A percentile compares a stretch with the other conserved stretches of the same genome.
phyloP scores from a whole-genome alignment of 2,888 invertebrate species.

The Leptothorax acervorum region DNA sequence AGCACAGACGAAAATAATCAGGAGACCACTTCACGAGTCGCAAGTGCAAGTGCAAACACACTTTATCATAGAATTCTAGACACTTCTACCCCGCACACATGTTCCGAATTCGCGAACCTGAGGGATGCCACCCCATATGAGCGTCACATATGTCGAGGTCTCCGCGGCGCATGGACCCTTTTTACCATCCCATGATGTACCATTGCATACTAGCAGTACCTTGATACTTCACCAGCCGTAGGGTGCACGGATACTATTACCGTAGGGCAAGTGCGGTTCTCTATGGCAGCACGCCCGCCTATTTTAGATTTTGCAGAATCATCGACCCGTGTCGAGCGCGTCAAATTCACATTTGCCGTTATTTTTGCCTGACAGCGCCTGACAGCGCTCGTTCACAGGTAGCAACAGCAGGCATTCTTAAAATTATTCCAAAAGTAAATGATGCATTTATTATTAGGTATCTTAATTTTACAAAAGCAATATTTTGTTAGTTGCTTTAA shows the following conservation, averaged over 20 bases:
- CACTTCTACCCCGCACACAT: conserved; percentile 79
- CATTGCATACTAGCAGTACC: conserved; percentile 56
- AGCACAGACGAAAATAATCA: conserved; percentile 74
- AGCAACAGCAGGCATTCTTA: neutral
- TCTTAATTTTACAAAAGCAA: neutral
- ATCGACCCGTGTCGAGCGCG: conserved; percentile 29
- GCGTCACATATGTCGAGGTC: conserved; percentile 82
- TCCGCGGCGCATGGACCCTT: conserved; percentile 68
- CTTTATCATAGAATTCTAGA: conserved; percentile 79
- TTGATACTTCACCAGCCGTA: conserved; percentile 54
- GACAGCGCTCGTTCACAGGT: conserved; percentile 18
- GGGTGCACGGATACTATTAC: conserved; percentile 78
- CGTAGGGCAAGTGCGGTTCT: conserved; percentile 78
- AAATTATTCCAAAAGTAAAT: neutral
- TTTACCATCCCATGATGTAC: conserved; percentile 63
- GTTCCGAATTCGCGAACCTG: conserved; percentile 75
- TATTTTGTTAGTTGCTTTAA: neutral
- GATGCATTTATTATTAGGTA: neutral
- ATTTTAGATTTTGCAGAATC: conserved; percentile 73
- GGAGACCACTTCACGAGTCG: conserved; percentile 69
- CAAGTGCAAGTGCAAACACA: conserved; percentile 80
- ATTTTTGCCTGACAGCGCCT: conserved; percentile 6
- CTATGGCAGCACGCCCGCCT: conserved; percentile 74
- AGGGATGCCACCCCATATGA: conserved; percentile 79
- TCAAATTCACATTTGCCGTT: conserved; percentile 54